Base-by-base conservation (phyloP, 1,140 invertebrate genomes). In the Rhopalosiphum maidis region DNA sequence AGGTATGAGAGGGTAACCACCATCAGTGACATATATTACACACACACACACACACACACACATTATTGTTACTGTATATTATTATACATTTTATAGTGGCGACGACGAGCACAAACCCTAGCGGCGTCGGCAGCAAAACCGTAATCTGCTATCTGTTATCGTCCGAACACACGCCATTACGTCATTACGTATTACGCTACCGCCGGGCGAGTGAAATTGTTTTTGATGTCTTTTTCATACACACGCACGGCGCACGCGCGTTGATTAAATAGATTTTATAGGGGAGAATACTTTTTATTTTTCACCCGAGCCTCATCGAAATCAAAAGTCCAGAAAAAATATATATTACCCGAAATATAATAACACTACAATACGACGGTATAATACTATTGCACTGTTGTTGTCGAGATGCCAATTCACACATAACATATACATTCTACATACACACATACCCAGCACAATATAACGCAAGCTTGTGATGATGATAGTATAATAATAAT, bases 91-190 rank as follows among this genome's bases (percentile, higher is more conserved):
- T 86, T 41, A 48, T 48, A 48, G 30, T 35, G 43, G 85, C 43
- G 85, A 41, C n/a, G 86, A 51, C 46, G 86, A 46, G n/a, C 46
- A 41, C 22, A 37, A 89, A 54, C 46, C 86, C 22, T 51, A 11
- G 41, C 51, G 37, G 22, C 51, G 25, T 9, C 30, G 48, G n/a
- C n/a, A 9, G 35, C 8, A 30, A 25, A 25, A 22, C 30, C 77
- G 46, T 83, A 86, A 93, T 93, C 91, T 51, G 35, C 25, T 54
- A 83, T n/a, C 43, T 83, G 91, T 93, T 93, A 93, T 93, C 91
- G 91, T 51, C 91, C 35, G 68, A 93, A 43, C 91, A 93, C 91
- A 93, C 91, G 91, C 91, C 91, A 93, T 93, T 93, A 93, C 91
- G 91, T 93, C 91, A 25, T 94, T 88, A 94, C 54, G 90, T 60